phyloP scores from a whole-genome alignment of 2,113 vertebrate species.

The Paraplagusia blochii region DNA sequence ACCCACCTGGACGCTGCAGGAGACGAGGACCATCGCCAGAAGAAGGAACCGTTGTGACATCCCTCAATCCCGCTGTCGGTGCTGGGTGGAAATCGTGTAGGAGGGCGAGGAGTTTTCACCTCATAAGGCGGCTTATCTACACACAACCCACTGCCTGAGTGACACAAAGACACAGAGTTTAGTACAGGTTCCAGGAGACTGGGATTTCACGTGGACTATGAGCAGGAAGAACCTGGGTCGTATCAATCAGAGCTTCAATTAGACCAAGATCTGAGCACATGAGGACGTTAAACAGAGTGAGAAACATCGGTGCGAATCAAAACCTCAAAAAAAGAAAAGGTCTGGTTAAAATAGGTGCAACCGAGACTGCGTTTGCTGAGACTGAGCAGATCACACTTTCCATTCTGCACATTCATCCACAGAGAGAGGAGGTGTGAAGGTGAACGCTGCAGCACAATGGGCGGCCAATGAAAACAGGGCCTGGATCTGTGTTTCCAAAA shows the following conservation, averaged over 20 bases:
- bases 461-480: too few relatives aligned
- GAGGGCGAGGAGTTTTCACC: constrained; percentile 57
- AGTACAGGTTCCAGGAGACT: constrained; percentile 47
- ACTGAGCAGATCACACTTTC: not conserved
- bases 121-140: constrained; percentile 69
- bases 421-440: not conserved
- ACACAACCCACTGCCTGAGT: constrained; percentile 62
- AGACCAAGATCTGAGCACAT: constrained; percentile 9
- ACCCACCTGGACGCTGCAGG: constrained; percentile 75
- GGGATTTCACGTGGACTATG: constrained; percentile 12
- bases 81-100: constrained; percentile 53
- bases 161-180: constrained; percentile 63
- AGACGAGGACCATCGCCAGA: constrained; percentile 62
- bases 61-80: constrained; percentile 60
- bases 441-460: not conserved
- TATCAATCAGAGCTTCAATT: constrained; percentile 7
- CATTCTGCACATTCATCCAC: not conserved
- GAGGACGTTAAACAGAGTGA: not conserved
- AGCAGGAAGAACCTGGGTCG: constrained; percentile 39
- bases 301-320: not conserved
- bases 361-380: not conserved
- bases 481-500: too few relatives aligned
- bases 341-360: not conserved
- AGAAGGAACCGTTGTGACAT: constrained; percentile 69
- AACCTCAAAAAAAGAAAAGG: not conserved